Conservation (phyloP, 1,140 invertebrate genomes). For the Lepidotrigona ventralis region DNA sequence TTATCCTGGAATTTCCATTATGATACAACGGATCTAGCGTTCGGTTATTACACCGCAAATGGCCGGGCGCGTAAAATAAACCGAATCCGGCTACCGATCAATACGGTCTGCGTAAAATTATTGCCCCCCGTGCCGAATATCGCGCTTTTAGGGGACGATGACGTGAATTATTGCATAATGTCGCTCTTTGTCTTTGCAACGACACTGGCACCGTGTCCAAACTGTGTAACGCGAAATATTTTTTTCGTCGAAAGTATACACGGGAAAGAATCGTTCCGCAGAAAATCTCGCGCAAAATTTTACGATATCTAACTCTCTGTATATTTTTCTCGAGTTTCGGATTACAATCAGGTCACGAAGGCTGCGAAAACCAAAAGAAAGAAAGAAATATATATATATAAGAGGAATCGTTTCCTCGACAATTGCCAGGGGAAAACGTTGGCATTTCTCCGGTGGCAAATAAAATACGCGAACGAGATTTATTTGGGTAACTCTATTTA, state of each 20-base stretch:
- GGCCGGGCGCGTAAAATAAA: conserved; percentile 2
- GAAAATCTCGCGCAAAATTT: not conserved
- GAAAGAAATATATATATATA: not conserved
- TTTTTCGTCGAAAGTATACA: not conserved
- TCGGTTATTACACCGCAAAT: not conserved
- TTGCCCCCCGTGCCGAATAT: not conserved
- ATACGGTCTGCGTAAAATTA: conserved; percentile 40
- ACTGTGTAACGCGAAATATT: not conserved
- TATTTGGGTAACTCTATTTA: conserved; percentile 36
- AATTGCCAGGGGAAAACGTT: not conserved
- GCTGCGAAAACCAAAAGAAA: not conserved
- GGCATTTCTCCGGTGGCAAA: not conserved
- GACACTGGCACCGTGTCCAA: not conserved
- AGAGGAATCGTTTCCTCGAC: not conserved
- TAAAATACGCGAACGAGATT: conserved; percentile 2
- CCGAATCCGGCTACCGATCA: conserved; percentile 7
- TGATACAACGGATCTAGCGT: not conserved
- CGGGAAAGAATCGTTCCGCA: too few relatives aligned
- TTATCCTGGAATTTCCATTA: not conserved
- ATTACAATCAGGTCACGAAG: not conserved
- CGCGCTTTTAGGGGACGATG: not conserved
- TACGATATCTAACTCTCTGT: not conserved
- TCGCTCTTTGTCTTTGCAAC: not conserved
- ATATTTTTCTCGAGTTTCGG: not conserved
- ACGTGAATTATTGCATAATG: not conserved